Base-by-base conservation (phyloP, 2,113 vertebrate genomes). In the Eolophus roseicapilla region DNA sequence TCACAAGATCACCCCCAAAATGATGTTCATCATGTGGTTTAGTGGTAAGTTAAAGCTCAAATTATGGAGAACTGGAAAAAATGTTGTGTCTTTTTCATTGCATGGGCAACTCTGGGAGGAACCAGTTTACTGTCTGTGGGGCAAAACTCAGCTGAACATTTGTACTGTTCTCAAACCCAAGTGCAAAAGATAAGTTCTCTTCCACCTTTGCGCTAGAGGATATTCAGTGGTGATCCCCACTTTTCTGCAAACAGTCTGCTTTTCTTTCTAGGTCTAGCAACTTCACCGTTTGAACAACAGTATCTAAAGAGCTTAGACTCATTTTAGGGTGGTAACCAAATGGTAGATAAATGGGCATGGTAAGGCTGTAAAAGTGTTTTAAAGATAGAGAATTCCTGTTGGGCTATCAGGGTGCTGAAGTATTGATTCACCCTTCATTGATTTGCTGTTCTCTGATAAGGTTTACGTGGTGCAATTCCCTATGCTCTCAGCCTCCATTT, bases 11-110 rank as follows among this genome's bases (percentile, higher is more conserved):
- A 99, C 99, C 2, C 99, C 99, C 4, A 99, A 99, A 96, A 99
- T 99, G 99, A 99, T 99, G 99, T 99, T 99, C 96, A 99, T 99
- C 97, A 99, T 99, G 99, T 99, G 99, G 99, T 99, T 99, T 89
- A 99, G 99, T 44, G 99, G 99, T 99, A 96, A 99, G 99, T 96
- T 46, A n/a, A 47, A 62, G 29, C 47, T 63, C 25, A 43, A 23
- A 44, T 17, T 44, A 39, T 1, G 2, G 29, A 77, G 19, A 77
- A 64, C 10, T 17, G 39, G 69, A 55, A 89, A 92, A 92, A 83
- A 46, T 13, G 24, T 46, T 77, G 53, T 39, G 2, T 68, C 28
- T 41, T 47, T 93, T 86, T 29, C 13, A 2, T 20, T 52, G 15
- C 41, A 23, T 62, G 57, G n/a, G 41, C 28, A 41, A 1, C 21